phyloP scores from a whole-genome alignment of 2,113 vertebrate species.

The Leucosticte australis region DNA sequence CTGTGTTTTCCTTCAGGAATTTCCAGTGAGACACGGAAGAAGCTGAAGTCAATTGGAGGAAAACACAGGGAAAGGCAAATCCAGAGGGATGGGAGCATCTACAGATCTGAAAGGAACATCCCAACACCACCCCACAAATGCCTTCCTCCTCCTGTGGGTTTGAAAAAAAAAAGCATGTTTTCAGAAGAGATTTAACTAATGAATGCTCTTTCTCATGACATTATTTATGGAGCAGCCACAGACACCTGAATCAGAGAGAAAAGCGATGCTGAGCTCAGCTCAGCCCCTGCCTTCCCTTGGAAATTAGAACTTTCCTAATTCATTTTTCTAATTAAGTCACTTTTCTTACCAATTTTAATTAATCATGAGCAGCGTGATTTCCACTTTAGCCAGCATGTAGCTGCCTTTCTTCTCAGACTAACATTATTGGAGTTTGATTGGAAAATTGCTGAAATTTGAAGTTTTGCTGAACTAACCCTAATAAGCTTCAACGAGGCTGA shows the following conservation, averaged over 20 bases:
- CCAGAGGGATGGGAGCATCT: background rate
- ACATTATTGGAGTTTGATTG: background rate
- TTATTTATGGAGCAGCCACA: background rate
- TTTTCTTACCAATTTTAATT: background rate
- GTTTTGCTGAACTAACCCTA: background rate
- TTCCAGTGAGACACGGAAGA: background rate
- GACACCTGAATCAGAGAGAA: background rate
- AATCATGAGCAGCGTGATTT: background rate
- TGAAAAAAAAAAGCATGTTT: background rate
- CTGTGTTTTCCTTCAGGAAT: background rate
- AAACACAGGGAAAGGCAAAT: background rate
- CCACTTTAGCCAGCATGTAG: background rate
- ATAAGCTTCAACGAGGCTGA: background rate
- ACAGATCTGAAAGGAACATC: background rate
- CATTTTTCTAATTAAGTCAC: background rate
- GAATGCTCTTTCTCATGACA: background rate
- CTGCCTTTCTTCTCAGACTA: background rate
- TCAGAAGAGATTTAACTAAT: background rate
- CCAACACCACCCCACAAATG: rapidly evolving
- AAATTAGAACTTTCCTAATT: background rate
- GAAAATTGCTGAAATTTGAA: background rate
- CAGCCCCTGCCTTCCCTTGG: background rate
- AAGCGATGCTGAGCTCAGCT: background rate
- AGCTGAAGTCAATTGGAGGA: background rate
- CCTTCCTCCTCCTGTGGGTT: background rate